These are phyloP conservation scores for Musca domestica DNA, from an alignment of 1,140 invertebrate genomes.

Conservation along the genomic window DNA sequence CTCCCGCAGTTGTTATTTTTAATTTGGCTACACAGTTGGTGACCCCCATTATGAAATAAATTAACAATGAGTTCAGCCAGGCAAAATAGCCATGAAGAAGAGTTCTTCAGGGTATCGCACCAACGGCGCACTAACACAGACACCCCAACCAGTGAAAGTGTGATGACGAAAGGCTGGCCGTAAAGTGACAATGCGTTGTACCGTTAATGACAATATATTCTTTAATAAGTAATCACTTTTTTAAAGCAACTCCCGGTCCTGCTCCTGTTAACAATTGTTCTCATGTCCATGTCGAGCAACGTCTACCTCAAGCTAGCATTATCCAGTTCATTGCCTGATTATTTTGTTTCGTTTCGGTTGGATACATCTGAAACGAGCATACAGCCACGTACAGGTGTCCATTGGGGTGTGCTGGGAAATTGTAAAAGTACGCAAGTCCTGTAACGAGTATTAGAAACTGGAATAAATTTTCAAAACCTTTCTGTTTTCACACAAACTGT, in stretches of 20 bases:
- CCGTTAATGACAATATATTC: slow-evolving; percentile 3
- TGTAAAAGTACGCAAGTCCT: too few relatives aligned
- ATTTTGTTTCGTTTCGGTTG: too few relatives aligned
- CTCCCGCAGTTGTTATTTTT: background rate
- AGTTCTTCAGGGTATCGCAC: background rate
- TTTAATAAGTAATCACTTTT: slow-evolving; percentile 15
- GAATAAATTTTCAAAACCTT: too few relatives aligned
- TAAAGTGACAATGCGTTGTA: background rate
- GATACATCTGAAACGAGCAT: background rate
- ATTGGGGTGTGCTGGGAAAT: too few relatives aligned
- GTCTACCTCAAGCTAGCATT: too few relatives aligned
- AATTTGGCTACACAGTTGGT: slow-evolving; percentile 6
- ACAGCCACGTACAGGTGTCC: background rate
- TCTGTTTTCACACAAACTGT: too few relatives aligned
- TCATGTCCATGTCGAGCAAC: too few relatives aligned
- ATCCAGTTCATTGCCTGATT: slow-evolving; percentile 3
- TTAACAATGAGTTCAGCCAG: background rate
- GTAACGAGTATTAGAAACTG: too few relatives aligned
- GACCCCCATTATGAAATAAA: slow-evolving; percentile 8
- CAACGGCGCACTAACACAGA: background rate
- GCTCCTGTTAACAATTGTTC: too few relatives aligned
- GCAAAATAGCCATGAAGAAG: background rate
- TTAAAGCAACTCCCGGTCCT: background rate
- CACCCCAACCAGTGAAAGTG: background rate
- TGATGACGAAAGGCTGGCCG: background rate